Evolutionary conservation across 2,113 vertebrate genomes (phyloP).

Genomic region (Elanoides forficatus): DNA sequence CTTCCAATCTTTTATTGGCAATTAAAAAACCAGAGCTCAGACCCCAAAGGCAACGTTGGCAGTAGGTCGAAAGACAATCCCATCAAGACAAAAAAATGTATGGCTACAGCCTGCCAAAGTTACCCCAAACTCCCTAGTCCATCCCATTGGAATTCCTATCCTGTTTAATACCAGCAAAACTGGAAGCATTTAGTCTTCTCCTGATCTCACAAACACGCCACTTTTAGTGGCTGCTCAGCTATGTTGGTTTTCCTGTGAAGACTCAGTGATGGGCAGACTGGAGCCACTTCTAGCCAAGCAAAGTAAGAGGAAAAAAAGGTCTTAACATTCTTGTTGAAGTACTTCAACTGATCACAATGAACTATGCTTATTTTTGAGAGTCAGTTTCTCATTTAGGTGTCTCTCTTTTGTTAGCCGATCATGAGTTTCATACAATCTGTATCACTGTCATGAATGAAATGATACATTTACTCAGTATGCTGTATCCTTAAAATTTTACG

Average conservation of each 20-base stretch:
- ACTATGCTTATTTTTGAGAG: neutral
- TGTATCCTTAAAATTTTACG: neutral
- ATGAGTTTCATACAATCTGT: neutral
- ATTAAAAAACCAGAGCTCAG: neutral
- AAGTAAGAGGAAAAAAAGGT: neutral
- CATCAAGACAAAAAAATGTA: neutral
- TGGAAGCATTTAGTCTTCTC: neutral
- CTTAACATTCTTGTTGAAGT: neutral
- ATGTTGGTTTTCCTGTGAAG: neutral
- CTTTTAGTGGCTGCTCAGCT: neutral
- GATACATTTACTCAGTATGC: neutral
- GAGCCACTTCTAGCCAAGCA: neutral
- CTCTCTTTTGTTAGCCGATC: neutral
- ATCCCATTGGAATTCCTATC: neutral
- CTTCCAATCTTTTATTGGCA: neutral
- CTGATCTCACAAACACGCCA: neutral
- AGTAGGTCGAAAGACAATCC: neutral
- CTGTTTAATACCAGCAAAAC: neutral
- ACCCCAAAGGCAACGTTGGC: neutral
- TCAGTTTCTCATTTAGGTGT: neutral
- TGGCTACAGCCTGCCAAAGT: neutral
- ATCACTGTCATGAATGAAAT: neutral
- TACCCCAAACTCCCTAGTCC: neutral
- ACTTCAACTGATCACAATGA: neutral
- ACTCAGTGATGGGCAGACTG: neutral